Conservation (phyloP, 2,797 vertebrate species). For the Sebastes diploproa region DNA sequence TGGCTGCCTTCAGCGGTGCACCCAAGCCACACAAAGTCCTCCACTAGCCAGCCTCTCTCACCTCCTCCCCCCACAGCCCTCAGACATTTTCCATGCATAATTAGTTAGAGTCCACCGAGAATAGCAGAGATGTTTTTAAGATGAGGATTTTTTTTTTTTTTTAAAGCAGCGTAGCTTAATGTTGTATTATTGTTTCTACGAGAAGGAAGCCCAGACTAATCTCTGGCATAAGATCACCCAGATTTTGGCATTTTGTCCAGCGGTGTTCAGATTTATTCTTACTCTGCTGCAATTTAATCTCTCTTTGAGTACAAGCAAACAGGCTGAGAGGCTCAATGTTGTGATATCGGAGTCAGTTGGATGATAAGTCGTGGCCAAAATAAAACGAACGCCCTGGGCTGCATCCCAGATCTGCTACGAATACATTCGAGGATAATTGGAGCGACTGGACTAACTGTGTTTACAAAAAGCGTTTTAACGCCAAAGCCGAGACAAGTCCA, state of each 20-base stretch:
- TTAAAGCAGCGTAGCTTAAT: conserved; percentile 35
- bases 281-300: conserved; percentile 25
- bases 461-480: conserved; percentile 56
- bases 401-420: conserved; percentile 58
- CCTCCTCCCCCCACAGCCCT: conserved; percentile 52
- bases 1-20: conserved; percentile 54
- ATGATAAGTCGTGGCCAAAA: conserved; percentile 51
- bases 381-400: conserved; percentile 59
- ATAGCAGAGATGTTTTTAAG: conserved; percentile 33
- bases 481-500: conserved; percentile 50
- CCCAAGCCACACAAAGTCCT: conserved; percentile 59
- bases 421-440: conserved; percentile 63
- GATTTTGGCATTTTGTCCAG: conserved; percentile 30
- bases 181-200: conserved; percentile 34
- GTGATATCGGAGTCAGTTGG: conserved; percentile 36
- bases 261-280: conserved; percentile 13
- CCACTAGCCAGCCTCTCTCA: conserved; percentile 32
- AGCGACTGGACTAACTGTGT: conserved; percentile 55
- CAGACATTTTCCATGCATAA: conserved; percentile 74
- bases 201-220: conserved; percentile 28
- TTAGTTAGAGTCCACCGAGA: conserved; percentile 68
- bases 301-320: conserved; percentile 28
- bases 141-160: conserved; percentile 5
- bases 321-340: conserved; percentile 20
- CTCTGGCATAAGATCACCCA: conserved; percentile 8